Evolutionary conservation across 1,140 invertebrate genomes (phyloP).

Genomic region (Scaptodrosophila lebanonensis): DNA sequence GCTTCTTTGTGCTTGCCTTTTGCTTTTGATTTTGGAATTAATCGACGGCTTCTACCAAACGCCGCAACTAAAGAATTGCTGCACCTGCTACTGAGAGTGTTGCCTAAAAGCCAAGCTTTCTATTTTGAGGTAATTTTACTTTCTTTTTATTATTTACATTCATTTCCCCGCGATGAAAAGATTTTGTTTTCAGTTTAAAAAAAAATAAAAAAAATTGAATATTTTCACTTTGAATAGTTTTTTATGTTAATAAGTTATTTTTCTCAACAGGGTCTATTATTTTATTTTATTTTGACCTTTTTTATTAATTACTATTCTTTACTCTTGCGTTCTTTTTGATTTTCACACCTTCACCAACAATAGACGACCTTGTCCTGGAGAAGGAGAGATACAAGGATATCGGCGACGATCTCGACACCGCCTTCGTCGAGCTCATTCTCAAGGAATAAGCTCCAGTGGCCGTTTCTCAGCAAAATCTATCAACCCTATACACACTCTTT

Average conservation of each 20-base stretch:
- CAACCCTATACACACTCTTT: too few relatives aligned
- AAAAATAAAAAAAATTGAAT: too few relatives aligned
- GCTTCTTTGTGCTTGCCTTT: conserved; percentile 30
- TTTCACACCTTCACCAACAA: conserved; percentile 64
- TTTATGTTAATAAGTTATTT: conserved; percentile 18
- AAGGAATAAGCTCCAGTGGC: conserved; percentile 63
- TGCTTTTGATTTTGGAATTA: conserved; percentile 41
- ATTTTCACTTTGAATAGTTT: conserved; percentile 22
- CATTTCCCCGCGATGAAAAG: too few relatives aligned
- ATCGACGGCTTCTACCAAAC: conserved; percentile 25
- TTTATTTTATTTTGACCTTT: conserved; percentile 39
- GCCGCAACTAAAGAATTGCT: conserved; percentile 22
- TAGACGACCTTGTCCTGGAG: conserved; percentile 99
- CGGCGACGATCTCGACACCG: conserved; percentile 98
- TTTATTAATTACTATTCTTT: conserved; percentile 50
- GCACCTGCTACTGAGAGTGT: too few relatives aligned
- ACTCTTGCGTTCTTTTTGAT: conserved; percentile 53
- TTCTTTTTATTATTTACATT: too few relatives aligned
- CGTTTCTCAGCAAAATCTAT: too few relatives aligned
- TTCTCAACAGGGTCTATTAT: conserved; percentile 30
- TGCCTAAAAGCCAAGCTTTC: too few relatives aligned
- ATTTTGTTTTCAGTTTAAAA: too few relatives aligned
- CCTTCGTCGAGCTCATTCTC: conserved; percentile 96
- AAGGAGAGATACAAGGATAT: conserved; percentile 99
- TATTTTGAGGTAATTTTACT: too few relatives aligned